Evolutionary conservation across 2,113 vertebrate species (phyloP), one percentile per base, ranked within the genome.

Genomic region (Eudorcas thomsonii): DNA sequence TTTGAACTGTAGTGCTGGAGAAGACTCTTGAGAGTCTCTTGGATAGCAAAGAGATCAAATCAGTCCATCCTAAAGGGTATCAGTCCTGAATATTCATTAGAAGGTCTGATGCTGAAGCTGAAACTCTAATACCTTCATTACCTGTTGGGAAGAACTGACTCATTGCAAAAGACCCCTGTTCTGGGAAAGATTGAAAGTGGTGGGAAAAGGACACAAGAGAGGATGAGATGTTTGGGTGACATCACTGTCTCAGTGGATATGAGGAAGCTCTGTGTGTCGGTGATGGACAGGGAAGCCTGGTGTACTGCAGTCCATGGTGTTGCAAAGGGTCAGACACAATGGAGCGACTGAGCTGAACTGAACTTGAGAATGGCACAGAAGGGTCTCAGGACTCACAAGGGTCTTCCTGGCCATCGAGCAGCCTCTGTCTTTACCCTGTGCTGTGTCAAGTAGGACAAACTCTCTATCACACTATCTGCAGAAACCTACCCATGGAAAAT

Each of bases 291-390:
- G 71, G 36, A 25, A 71, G 21, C 23, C 36, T 74, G 71, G 36
- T 25, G 36, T 74, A 25, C 21, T 74, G 36, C 36, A 43, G 36
- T 25, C 36, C 71, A 43, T 14, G 12, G 6, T 13, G 12, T 43
- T 43, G 23, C 71, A 26, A 43, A 43, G 23, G 6, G 36, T 77
- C 71, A 43, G 71, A 43, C 71, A 43, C 0, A 6, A 77, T 0
- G 12, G 36, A 43, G 14, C 0, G 0, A 21, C n/a, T 71, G n/a
- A 14, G 14, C 21, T 39, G 67, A 39, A 39, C 19, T 39, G 10
- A 12, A 71, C 5, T 3, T 71, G n/a, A 71, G 67, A 39, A 71
- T 16, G n/a, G 7, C 4, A 4, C 45, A 11, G 78, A 48, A 67
- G 13, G 1, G 17, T 50, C 25, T 57, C 4, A 30, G 5, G 19